Base-by-base conservation (phyloP, 2,113 vertebrate species). In the Hippocampus guttulatus region DNA sequence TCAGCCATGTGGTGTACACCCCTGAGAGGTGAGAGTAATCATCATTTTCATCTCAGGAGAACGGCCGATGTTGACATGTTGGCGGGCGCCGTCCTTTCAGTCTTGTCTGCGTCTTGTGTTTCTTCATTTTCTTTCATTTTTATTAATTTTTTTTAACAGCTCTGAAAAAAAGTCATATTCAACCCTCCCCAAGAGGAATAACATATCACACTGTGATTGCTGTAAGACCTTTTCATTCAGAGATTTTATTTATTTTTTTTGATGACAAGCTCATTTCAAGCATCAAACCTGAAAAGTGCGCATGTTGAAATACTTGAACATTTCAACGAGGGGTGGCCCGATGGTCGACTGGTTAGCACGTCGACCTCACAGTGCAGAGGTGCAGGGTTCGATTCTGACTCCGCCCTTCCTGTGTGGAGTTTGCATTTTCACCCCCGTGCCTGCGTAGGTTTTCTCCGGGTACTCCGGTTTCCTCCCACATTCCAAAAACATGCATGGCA, bases 21-120 rank as follows among this genome's bases (percentile, higher is more conserved):
- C 88, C 80, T 79, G 88, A 90, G 89, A 90, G 91, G 87, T 85
- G 84, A 83, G 90, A 88, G 90, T 91, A 91, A 92, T 92, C 91
- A 91, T 87, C 84, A 88, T 86, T 87, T 90, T 88, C 88, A 90
- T 92, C 88, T 91, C 85, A 74, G 85, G 88, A 89, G 91, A 80
- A 90, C 82, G 88, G 84, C 78, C 83, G 67, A 75, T 52, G 78
- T 75, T 20, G 71, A 82, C 55, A 83, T 88, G 77, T 77, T 81
- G 75, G 78, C 76, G 84, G 81, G 86, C 81, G 88, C 83, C 79
- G 76, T 84, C 70, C 87, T 87, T 87, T 52, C 66, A 21, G 75
- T 69, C 58, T 38, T 72, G 51, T 2, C 63, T 51, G 20, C 21
- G 66, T 69, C 75, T 38, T 77, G 74, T 68, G 75, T 69, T 62